Evolutionary conservation across 2,888 invertebrate species (phyloP).

Genomic region (Tiliacea citrago): DNA sequence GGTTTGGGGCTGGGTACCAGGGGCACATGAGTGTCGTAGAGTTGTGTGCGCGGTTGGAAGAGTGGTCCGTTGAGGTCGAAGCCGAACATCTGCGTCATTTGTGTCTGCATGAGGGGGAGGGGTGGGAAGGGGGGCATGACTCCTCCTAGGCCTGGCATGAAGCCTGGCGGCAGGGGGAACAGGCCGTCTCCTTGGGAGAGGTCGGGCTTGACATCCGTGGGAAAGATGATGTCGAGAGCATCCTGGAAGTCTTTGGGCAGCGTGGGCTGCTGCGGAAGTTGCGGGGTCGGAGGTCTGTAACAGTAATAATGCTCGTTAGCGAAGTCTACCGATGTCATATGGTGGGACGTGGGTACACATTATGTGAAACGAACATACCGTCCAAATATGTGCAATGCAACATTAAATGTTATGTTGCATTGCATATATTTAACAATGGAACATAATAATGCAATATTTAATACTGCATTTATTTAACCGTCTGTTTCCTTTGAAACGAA

Average conservation of each 20-base stretch:
- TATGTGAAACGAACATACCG: background rate
- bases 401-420: background rate
- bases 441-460: too few relatives aligned
- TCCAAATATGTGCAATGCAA: background rate
- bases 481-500: too few relatives aligned
- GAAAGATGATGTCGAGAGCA: slow-evolving; percentile 92
- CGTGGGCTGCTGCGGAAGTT: slow-evolving; percentile 67
- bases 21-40: slow-evolving; percentile 85
- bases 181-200: slow-evolving; percentile 61
- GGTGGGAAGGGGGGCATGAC: slow-evolving; percentile 73
- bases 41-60: slow-evolving; percentile 78
- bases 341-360: too few relatives aligned
- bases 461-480: too few relatives aligned
- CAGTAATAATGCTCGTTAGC: background rate
- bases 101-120: slow-evolving; percentile 72
- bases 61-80: slow-evolving; percentile 81
- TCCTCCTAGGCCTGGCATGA: slow-evolving; percentile 66
- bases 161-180: slow-evolving; percentile 68
- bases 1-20: slow-evolving; percentile 73
- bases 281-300: slow-evolving; percentile 49
- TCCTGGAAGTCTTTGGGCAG: slow-evolving; percentile 92
- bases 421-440: too few relatives aligned
- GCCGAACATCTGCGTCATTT: slow-evolving; percentile 82
- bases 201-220: slow-evolving; percentile 80
- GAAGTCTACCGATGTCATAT: background rate